phyloP scores from a whole-genome alignment of 1,140 invertebrate species.

The Drosophila busckii region DNA sequence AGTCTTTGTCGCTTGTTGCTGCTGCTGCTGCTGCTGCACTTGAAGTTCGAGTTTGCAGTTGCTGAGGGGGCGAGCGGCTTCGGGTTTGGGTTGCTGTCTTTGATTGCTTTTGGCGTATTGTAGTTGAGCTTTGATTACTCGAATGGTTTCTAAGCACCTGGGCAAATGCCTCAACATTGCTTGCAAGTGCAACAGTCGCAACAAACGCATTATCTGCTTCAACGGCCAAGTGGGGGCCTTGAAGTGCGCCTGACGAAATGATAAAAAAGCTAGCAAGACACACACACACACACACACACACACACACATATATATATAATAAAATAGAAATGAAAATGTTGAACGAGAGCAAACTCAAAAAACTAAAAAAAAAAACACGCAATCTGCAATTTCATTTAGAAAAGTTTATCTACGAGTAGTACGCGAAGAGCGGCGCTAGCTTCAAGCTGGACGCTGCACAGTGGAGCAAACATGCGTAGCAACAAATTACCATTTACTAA shows the following conservation, averaged over 20 bases:
- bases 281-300: neutral
- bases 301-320: slow-evolving; percentile 1
- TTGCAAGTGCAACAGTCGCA: slow-evolving; percentile 63
- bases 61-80: neutral
- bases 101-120: slow-evolving; percentile 47
- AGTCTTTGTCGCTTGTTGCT: slow-evolving; percentile 34
- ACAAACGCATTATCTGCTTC: slow-evolving; percentile 74
- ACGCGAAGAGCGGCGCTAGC: too few species aligned
- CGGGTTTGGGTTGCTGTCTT: neutral
- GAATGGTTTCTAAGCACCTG: slow-evolving; percentile 66
- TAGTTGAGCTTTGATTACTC: slow-evolving; percentile 70
- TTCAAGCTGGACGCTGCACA: too few species aligned
- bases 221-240: slow-evolving; percentile 67
- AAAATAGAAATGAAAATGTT: slow-evolving; percentile 11
- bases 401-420: slow-evolving; percentile 71
- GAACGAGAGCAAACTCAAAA: neutral
- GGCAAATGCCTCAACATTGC: slow-evolving; percentile 20
- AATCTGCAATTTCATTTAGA: slow-evolving; percentile 75
- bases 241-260: too few species aligned
- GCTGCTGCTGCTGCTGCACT: slow-evolving; percentile 11
- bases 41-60: too few species aligned
- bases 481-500: too few species aligned
- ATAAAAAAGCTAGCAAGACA: slow-evolving; percentile 15
- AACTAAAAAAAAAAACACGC: slow-evolving; percentile 26
- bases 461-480: too few species aligned